Evolutionary conservation across 2,113 vertebrate species (phyloP), one percentile per base, ranked within the genome.

Genomic region (Salvator merianae): DNA sequence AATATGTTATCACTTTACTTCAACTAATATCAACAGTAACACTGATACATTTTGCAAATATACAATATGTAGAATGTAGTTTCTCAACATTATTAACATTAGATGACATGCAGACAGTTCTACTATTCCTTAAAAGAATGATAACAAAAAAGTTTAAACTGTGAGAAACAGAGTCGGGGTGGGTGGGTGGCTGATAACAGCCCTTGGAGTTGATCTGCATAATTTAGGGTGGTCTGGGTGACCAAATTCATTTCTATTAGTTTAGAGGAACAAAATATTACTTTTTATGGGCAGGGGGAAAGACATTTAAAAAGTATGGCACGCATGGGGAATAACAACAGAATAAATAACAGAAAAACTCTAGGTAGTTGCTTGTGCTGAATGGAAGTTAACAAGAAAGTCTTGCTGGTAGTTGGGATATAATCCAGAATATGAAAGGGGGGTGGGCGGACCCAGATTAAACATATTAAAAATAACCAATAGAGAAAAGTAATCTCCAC

Each of bases 1-100:
- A 96, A 95, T 96, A 97, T 96, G 97, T 97, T 97, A 97, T 94
- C 97, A 97, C 95, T 98, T 97, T 96, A 95, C 95, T 96, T 97
- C 93, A 96, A 97, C 96, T 96, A 96, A 93, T 96, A 96, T 96
- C 95, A 94, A 97, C 94, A 96, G 94, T 94, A 97, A 98, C 96
- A 97, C 95, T 97, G 97, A 97, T 96, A 97, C 94, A 97, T 93
- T 96, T 96, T 96, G 96, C 95, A 96, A 96, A 96, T 96, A 97
- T 95, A 97, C 95, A 95, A 95, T 92, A 97, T 94, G 95, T 94
- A 96, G 96, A 97, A 96, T 96, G 96, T 94, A 97, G 95, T 94
- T 92, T 96, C 55, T 59, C 90, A 93, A 85, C 94, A 93, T 88
- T 94, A 95, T 88, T 92, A 97, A 94, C 93, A 95, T 93, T 79